Evolutionary conservation across 2,797 vertebrate species (phyloP), one percentile per base, ranked within the genome.

Genomic region (Phrynocephalus vlangalii): DNA sequence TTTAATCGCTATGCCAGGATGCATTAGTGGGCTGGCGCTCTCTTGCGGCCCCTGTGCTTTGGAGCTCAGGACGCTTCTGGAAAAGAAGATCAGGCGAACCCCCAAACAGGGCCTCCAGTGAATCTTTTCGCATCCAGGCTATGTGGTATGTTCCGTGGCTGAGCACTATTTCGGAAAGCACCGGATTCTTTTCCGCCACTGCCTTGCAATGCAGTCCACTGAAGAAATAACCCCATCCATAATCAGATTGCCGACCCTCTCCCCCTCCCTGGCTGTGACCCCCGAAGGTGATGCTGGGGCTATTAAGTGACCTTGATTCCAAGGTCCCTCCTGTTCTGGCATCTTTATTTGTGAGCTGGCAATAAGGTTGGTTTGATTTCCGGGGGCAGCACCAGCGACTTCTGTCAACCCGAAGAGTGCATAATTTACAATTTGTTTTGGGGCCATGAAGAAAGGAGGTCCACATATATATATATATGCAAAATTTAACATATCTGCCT

Each of bases 371-470:
- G 52, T 60, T 81, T n/a, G 80, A 85, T 82, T 90, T 91, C 66
- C 70, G 86, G 79, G 52, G 83, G 68, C 71, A 66, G 33, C 28
- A n/a, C 28, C 26, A 79, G 33, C 70, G 44, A 50, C 56, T 72
- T 81, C 76, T 4, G 1, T 11, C 7, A 3, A 33, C 1, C n/a
- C 22, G 13, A 60, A 77, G 20, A 85, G 82, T 92, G 86, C 90
- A 90, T 90, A 84, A 92, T 91, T 89, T 60, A 87, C 85, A 72
- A 52, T 26, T 33, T 3, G 1, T 24, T 77, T 13, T 2, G 1
- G 6, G 33, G 86, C 67, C 28, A 18, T 56, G 26, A 50, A 30
- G 77, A 1, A 63, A 3, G 26, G 5, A 2, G 33, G 30, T 63
- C 60, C 18, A 11, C 18, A 63, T 63, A 63, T 16, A 63, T 16